A percentile compares a stretch with the other conserved stretches of the same genome.
phyloP scores from a whole-genome alignment of 2,113 vertebrate genomes.

The Clarias batrachus region DNA sequence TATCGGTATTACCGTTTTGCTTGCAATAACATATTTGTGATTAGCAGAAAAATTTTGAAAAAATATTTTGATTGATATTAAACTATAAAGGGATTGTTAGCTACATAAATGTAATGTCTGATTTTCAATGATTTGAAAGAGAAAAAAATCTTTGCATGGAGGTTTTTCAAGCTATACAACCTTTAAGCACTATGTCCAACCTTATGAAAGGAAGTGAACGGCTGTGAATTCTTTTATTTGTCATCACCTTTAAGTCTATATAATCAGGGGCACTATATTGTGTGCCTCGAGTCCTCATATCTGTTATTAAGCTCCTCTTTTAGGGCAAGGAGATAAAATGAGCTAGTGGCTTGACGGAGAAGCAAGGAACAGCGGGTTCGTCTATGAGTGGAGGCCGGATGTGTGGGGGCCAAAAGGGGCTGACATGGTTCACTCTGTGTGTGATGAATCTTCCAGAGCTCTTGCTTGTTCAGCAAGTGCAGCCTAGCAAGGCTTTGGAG shows the following conservation, averaged over 20 bases:
- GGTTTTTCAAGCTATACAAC: background rate
- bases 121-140: background rate
- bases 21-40: too few relatives aligned
- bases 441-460: constrained; percentile 42
- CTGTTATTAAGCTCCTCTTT: constrained; percentile 56
- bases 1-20: too few relatives aligned
- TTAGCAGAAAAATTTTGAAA: too few relatives aligned
- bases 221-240: constrained; percentile 36
- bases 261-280: constrained; percentile 46
- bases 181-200: too few relatives aligned
- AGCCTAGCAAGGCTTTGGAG: constrained; percentile 5
- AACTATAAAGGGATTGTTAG: background rate
- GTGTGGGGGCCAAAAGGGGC: constrained; percentile 28
- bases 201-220: constrained; percentile 34
- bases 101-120: background rate
- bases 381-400: constrained; percentile 14
- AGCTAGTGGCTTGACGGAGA: constrained; percentile 40
- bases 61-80: background rate
- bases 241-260: constrained; percentile 48
- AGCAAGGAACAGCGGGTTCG: constrained; percentile 12
- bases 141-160: background rate
- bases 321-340: constrained; percentile 48
- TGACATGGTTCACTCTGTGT: constrained; percentile 26
- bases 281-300: constrained; percentile 24
- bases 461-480: constrained; percentile 48